phyloP scores from a whole-genome alignment of 2,888 invertebrate genomes.

The Theretra japonica region DNA sequence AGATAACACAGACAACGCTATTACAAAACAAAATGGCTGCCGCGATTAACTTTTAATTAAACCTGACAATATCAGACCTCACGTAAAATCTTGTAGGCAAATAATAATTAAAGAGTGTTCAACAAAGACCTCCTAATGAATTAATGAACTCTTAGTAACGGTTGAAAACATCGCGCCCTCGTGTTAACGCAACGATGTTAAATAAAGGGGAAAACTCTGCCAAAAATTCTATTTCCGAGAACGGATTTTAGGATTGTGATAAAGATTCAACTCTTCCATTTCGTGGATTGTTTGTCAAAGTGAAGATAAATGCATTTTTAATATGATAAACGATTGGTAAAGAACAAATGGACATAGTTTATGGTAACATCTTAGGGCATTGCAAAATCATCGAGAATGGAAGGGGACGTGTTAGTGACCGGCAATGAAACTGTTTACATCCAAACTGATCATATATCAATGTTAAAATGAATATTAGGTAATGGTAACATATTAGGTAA shows the following conservation, averaged over 20 bases:
- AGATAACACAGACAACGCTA: no score
- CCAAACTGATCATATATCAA: no score
- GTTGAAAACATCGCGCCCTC: conserved; percentile 7
- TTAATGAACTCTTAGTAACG: conserved; percentile 23
- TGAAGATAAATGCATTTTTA: no score
- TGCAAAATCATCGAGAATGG: no score
- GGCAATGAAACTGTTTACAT: no score
- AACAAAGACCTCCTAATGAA: conserved; percentile 21
- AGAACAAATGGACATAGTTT: no score
- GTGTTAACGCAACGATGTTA: conserved; percentile 9
- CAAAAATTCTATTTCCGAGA: conserved; percentile 9
- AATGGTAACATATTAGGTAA: no score
- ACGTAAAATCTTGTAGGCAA: conserved; percentile 18
- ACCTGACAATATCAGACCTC: conserved; percentile 24
- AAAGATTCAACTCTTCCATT: neutral
- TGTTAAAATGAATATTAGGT: no score
- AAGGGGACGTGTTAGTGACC: no score
- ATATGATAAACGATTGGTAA: no score
- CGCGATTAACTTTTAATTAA: conserved; percentile 17
- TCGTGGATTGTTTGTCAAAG: no score
- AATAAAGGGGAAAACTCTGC: conserved; percentile 5
- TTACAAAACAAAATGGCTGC: conserved; percentile 27
- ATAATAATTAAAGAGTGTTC: conserved; percentile 25
- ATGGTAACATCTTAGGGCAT: no score
- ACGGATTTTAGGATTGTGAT: neutral